Evolutionary conservation across 2,888 invertebrate genomes (phyloP), one percentile per base, ranked within the genome.

Genomic region (Furcula furcula): DNA sequence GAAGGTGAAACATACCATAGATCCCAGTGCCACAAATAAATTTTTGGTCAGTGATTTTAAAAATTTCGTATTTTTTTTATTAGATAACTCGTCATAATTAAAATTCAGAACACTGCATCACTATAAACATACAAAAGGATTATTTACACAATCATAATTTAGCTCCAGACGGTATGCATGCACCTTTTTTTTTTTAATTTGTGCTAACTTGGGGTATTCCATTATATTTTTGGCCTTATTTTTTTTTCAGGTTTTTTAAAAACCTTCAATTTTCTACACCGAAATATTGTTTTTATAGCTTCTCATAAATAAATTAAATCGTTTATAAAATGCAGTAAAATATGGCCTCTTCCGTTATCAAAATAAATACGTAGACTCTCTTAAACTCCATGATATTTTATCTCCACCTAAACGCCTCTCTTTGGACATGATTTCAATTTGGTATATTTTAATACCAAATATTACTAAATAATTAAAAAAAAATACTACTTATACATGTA

Each of bases 351-450:
- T 62, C 52, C 40, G 58, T 64, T 70, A 71, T 65, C 60, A 75
- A 76, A 80, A 79, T 79, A 83, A 79, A 83, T 80, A 79, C 65
- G 60, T 72, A 70, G 46, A 60, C 65, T 63, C 60, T 44, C 50
- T 54, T 54, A 52, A 48, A 46, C 49, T 53, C 41, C 58, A 55
- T 70, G 70, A 75, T 73, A 76, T 69, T 60, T 38, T 41, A 43
- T 49, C 56, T 65, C 47, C 53, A 57, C 45, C 60, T 67, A 68
- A 48, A 48, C 61, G 53, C 58, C 57, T 72, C 63, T 84, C 86
- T 86, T 86, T 86, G 85, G 86, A 86, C 84, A 79, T 65, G 75
- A 72, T 81, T 71, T 66, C 58, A 55, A 57, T 73, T 75, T 76
- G 77, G 83, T 75, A 80, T 56, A 43, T 46, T 54, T 36, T 46